Evolutionary conservation across 2,888 invertebrate species (phyloP).

Genomic region (Onchidella celtica): DNA sequence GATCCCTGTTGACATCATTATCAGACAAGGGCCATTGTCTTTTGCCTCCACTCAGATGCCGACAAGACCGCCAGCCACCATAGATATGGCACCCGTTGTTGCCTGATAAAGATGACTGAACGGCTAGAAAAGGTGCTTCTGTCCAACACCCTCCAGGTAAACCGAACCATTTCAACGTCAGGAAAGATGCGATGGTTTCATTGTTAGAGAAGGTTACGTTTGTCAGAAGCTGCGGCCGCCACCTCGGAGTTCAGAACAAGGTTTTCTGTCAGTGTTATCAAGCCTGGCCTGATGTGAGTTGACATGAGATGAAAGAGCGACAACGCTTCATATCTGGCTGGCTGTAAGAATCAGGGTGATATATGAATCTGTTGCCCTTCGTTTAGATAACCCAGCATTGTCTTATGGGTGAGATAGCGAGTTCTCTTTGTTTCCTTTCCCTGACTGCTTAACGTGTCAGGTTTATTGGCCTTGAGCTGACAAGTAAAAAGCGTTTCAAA

Average conservation of each 20-base stretch:
- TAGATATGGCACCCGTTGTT: neutral
- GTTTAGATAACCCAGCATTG: too few relatives aligned
- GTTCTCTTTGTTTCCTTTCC: too few relatives aligned
- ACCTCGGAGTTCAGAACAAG: too few relatives aligned
- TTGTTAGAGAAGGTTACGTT: too few relatives aligned
- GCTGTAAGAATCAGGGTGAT: neutral
- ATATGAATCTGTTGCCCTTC: neutral
- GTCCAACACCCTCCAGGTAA: neutral
- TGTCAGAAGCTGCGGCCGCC: too few relatives aligned
- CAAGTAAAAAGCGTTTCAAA: too few relatives aligned
- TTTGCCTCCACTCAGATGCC: neutral
- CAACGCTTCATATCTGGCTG: neutral
- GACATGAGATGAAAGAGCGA: conserved; percentile 1
- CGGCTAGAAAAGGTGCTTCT: neutral
- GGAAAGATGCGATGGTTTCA: too few relatives aligned
- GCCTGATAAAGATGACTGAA: neutral
- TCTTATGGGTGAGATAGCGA: too few relatives aligned
- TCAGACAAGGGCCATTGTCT: neutral
- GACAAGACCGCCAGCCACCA: neutral
- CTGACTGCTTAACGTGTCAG: too few relatives aligned
- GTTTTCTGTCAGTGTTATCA: neutral
- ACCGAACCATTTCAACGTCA: too few relatives aligned
- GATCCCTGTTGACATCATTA: too few relatives aligned
- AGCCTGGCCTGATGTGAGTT: neutral
- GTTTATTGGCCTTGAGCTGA: too few relatives aligned